Evolutionary conservation across 2,113 vertebrate species (phyloP).

Genomic region (Microtus montanus): DNA sequence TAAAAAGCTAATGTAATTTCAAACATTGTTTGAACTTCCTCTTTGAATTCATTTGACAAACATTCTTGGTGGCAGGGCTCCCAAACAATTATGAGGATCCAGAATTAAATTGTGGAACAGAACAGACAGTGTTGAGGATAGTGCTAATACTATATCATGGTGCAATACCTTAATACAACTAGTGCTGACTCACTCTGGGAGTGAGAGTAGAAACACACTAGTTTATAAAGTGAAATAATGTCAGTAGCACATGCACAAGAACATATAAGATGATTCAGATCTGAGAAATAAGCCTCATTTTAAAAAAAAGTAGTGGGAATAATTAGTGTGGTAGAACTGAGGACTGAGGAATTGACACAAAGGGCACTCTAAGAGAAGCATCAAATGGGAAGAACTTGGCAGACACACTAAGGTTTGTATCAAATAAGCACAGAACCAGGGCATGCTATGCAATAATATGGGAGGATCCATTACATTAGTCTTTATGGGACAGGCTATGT

Average conservation of each 20-base stretch:
- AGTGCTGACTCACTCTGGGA: background rate
- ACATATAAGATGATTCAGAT: background rate
- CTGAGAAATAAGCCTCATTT: background rate
- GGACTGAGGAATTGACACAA: rapidly evolving
- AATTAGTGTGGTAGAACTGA: rapidly evolving
- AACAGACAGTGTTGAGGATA: background rate
- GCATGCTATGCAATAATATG: too few relatives aligned
- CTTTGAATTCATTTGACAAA: background rate
- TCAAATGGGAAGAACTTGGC: background rate
- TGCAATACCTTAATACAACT: background rate
- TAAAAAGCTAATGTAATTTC: background rate
- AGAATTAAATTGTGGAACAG: background rate
- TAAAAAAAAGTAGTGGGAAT: background rate
- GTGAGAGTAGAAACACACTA: background rate
- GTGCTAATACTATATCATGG: background rate
- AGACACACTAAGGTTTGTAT: background rate
- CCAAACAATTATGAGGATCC: background rate
- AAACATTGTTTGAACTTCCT: background rate
- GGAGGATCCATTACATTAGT: background rate
- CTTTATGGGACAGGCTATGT: background rate
- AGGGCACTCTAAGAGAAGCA: too few relatives aligned
- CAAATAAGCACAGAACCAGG: background rate
- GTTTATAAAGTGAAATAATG: background rate
- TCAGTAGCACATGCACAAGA: background rate
- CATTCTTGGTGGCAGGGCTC: background rate